A percentile compares a stretch with the other conserved stretches of the same genome.
These are phyloP conservation scores for Propithecus perrieri DNA, from an alignment of 2,797 vertebrate genomes.

Conservation along the genomic window DNA sequence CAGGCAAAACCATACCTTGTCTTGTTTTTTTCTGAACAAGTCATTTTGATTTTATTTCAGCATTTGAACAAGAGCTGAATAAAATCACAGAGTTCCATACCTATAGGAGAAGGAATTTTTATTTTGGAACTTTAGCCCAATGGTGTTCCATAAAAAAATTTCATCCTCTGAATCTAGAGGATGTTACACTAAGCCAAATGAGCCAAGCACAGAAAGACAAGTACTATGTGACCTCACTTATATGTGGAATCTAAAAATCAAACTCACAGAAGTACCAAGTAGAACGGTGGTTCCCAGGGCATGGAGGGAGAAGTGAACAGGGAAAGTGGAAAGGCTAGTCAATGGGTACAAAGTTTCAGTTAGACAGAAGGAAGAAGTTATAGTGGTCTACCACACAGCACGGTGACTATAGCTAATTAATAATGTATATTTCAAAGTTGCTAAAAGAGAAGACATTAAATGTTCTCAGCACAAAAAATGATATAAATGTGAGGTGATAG, in stretches of 20 bases:
- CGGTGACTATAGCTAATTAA: too few species aligned
- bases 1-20: neutral
- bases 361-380: neutral
- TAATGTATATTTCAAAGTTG: neutral
- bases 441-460: neutral
- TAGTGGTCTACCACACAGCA: too few species aligned
- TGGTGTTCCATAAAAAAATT: neutral
- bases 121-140: neutral
- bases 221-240: too few species aligned
- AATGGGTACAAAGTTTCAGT: neutral
- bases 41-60: constrained; percentile 32
- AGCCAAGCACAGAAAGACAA: neutral
- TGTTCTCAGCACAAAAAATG: neutral
- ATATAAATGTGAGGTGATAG: neutral
- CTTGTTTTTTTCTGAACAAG: neutral
- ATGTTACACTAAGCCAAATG: neutral
- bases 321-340: neutral
- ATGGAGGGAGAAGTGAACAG: fast-evolving
- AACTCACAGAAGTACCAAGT: neutral
- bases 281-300: neutral
- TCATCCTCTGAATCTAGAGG: neutral
- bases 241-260: neutral
- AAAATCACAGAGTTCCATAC: neutral
- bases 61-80: neutral
- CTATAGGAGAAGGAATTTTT: neutral